phyloP scores from a whole-genome alignment of 2,888 invertebrate species.

The Drosophila atripex region DNA sequence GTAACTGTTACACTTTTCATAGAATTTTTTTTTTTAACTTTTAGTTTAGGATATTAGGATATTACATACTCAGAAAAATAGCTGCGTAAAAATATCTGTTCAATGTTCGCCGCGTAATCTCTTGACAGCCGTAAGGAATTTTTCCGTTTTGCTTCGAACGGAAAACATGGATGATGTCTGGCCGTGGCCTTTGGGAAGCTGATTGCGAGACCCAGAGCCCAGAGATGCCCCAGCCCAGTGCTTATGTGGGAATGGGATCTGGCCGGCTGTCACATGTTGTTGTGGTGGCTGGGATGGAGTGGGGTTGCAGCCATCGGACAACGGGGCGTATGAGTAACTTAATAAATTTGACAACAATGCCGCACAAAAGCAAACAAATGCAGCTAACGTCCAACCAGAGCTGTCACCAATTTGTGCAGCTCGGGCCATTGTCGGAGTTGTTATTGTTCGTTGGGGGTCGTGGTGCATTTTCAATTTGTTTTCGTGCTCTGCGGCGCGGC shows the following conservation, averaged over 20 bases:
- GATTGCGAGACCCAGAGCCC: not conserved
- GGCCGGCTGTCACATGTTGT: slow-evolving; percentile 52
- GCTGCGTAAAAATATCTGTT: not conserved
- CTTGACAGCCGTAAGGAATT: not conserved
- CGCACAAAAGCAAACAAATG: slow-evolving; percentile 70
- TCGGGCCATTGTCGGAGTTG: slow-evolving; percentile 45
- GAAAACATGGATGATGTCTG: not conserved
- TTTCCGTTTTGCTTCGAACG: not conserved
- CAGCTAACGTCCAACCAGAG: slow-evolving; percentile 49
- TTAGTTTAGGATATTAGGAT: too few relatives aligned
- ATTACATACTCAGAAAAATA: too few relatives aligned
- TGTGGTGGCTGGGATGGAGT: slow-evolving; percentile 23
- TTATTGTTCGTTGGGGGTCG: slow-evolving; percentile 38
- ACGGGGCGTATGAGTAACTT: slow-evolving; percentile 74
- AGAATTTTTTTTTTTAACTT: too few relatives aligned
- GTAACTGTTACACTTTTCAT: too few relatives aligned
- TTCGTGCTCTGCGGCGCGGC: slow-evolving; percentile 70
- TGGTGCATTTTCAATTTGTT: slow-evolving; percentile 74
- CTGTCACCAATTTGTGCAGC: slow-evolving; percentile 56
- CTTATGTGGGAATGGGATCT: slow-evolving; percentile 1
- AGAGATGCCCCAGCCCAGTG: slow-evolving; percentile 5
- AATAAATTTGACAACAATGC: slow-evolving; percentile 78
- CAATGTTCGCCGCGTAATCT: not conserved
- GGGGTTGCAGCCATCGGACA: slow-evolving; percentile 1
- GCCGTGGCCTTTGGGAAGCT: not conserved